Percentiles rank a stretch among this genome's conserved stretches.
Evolutionary conservation across 1,140 invertebrate species (phyloP).

Genomic region (Ooceraea biroi): DNA sequence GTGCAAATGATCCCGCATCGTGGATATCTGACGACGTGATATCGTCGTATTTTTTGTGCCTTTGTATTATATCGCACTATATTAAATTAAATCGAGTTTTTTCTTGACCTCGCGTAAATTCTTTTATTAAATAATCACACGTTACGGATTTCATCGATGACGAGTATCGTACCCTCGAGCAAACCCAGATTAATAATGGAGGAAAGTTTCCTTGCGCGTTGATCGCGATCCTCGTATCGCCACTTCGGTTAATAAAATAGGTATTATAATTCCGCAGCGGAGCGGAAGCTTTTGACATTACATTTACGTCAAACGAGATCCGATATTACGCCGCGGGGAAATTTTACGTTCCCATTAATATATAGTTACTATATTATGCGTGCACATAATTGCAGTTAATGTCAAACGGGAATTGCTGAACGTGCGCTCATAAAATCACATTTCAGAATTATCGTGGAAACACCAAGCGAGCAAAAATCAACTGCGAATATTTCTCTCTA

Average conservation of each 20-base stretch:
- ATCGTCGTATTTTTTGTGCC: not conserved
- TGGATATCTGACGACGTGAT: not conserved
- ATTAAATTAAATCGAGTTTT: conserved; percentile 7
- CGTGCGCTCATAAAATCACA: conserved; percentile 51
- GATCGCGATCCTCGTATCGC: conserved; percentile 32
- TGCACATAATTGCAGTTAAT: conserved; percentile 55
- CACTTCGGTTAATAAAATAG: conserved; percentile 58
- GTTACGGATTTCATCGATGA: not conserved
- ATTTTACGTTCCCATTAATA: conserved; percentile 56
- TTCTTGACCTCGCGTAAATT: not conserved
- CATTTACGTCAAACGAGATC: conserved; percentile 51
- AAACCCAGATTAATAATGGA: conserved; percentile 36
- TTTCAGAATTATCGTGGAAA: conserved; percentile 34
- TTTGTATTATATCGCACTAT: not conserved
- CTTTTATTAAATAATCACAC: conserved; percentile 37
- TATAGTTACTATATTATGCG: conserved; percentile 55
- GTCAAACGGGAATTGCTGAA: conserved; percentile 57
- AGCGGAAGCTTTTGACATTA: conserved; percentile 50
- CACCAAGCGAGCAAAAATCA: conserved; percentile 44
- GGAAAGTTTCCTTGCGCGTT: conserved; percentile 32
- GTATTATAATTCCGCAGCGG: conserved; percentile 40
- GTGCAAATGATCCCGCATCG: conserved; percentile 5
- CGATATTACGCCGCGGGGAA: conserved; percentile 31
- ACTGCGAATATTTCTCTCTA: conserved; percentile 42
- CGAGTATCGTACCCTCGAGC: not conserved